Evolutionary conservation across 2,113 vertebrate genomes (phyloP), one percentile per base, ranked within the genome.

Genomic region (Mustela nigripes): DNA sequence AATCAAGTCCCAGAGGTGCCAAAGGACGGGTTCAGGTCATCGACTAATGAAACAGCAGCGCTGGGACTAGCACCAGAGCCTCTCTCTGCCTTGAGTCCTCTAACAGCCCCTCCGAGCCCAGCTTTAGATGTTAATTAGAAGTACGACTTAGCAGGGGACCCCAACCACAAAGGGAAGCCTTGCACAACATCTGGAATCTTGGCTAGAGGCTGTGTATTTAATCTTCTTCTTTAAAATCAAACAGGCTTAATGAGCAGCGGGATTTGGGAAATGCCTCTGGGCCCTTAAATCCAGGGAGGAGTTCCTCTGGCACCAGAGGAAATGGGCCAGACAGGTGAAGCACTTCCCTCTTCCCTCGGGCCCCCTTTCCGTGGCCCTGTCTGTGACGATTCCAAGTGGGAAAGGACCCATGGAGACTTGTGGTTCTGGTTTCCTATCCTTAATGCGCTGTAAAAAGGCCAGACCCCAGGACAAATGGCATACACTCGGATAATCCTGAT

Each of bases 181-280:
- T 91, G 85, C 96, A 58, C 89, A n/a, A 97, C 95, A 97, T 97
- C 97, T 98, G 98, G 95, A 98, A 91, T 96, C 96, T 96, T 93
- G 96, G 93, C 96, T 15, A 31, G n/a, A 71, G 91, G 93, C 95
- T 96, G 87, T 67, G 91, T 83, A 97, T 97, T 98, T 98, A 98
- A 98, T 98, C 97, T 97, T 94, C 96, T 94, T 89, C 95, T 96
- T 98, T 97, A 97, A 92, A 97, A 97, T 98, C 97, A 98, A 98
- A 95, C 89, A 56, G 91, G 19, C 85, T 79, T 98, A 98, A 98
- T 96, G 97, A 98, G 97, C 73, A 93, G 82, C 0, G 76, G 96
- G 97, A 95, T 94, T 89, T 96, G 86, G 91, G 95, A 95, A 95
- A 97, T 88, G 93, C 95, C 95, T 95, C 76, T 71, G 88, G 62